A percentile compares a stretch with the other conserved stretches of the same genome.
These are phyloP conservation scores for Eilema sororculum DNA, from an alignment of 2,888 invertebrate species.

Conservation along the genomic window DNA sequence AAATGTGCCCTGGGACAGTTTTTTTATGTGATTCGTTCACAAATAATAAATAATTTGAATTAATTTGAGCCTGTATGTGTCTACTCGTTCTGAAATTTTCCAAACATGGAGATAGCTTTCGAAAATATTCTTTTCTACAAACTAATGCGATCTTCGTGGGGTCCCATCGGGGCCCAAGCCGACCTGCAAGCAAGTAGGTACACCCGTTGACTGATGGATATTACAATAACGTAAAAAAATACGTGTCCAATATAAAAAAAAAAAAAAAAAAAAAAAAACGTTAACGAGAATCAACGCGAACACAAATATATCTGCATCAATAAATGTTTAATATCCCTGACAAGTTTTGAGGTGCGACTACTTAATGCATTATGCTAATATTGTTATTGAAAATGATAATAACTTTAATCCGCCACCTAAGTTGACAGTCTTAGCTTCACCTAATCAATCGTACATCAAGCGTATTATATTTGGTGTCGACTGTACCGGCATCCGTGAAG, in stretches of 20 bases:
- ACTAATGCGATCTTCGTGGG: no score
- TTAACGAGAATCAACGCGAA: no score
- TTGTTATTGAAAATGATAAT: neutral
- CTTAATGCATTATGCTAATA: slow-evolving; percentile 2
- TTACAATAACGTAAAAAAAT: no score
- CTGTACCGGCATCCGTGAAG: slow-evolving; percentile 55
- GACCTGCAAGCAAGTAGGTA: no score
- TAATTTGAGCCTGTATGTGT: neutral
- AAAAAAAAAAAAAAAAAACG: no score
- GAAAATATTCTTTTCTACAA: no score
- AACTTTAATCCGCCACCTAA: slow-evolving; percentile 11
- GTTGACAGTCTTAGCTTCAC: slow-evolving; percentile 23
- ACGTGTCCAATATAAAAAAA: no score
- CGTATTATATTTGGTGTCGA: slow-evolving; percentile 40
- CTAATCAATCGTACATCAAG: slow-evolving; percentile 33
- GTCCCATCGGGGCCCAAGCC: no score
- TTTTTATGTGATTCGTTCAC: neutral
- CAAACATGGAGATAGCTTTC: no score
- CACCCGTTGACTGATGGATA: neutral
- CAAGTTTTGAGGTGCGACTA: neutral
- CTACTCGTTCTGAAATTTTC: no score
- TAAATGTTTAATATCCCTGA: neutral
- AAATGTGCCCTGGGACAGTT: slow-evolving; percentile 4
- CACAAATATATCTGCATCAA: neutral
- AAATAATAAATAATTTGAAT: neutral